Evolutionary conservation across 1,140 invertebrate genomes (phyloP).

Genomic region (Streblospio benedicti): DNA sequence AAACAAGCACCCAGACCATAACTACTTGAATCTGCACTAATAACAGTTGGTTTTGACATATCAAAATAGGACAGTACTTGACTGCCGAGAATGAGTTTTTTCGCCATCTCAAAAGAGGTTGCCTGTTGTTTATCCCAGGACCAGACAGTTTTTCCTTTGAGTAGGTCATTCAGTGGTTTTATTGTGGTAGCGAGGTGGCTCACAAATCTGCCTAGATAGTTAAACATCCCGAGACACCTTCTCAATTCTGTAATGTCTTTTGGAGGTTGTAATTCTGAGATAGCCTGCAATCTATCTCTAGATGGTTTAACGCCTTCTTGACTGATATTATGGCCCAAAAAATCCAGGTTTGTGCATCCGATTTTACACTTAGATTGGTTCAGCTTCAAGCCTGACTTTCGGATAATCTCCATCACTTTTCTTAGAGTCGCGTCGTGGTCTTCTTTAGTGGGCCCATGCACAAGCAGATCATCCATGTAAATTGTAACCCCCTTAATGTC

Average conservation of each 20-base stretch:
- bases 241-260: not conserved
- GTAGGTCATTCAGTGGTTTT: slow-evolving; percentile 4
- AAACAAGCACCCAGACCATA: slow-evolving; percentile 24
- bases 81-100: too few species aligned
- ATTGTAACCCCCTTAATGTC: too few species aligned
- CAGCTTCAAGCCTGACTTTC: not conserved
- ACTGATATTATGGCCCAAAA: not conserved
- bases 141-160: slow-evolving; percentile 12
- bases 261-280: not conserved
- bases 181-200: not conserved
- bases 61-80: slow-evolving; percentile 20
- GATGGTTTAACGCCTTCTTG: not conserved
- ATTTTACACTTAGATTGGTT: not conserved
- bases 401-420: not conserved
- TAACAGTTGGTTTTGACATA: slow-evolving; percentile 10
- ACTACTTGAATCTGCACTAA: slow-evolving; percentile 20
- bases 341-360: not conserved
- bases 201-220: slow-evolving; percentile 11
- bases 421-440: not conserved
- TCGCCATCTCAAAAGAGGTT: too few species aligned
- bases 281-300: not conserved
- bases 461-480: too few species aligned
- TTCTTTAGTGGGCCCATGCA: not conserved
- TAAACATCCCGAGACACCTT: slow-evolving; percentile 11
- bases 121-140: slow-evolving; percentile 11